Base-by-base conservation (phyloP, 2,888 invertebrate species). In the Celastrina argiolus region DNA sequence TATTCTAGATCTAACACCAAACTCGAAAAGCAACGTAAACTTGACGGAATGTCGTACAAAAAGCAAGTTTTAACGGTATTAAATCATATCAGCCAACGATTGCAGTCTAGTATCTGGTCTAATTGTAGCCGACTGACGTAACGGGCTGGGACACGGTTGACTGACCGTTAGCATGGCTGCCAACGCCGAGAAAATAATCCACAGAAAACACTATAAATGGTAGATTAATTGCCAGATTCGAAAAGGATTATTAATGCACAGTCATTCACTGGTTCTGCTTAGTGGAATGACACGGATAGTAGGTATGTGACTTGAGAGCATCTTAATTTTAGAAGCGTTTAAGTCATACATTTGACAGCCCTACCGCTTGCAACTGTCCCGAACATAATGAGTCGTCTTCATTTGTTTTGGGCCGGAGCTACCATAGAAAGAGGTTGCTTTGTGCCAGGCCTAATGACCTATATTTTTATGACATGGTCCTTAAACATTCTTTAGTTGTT, bases 91-190 rank as follows among this genome's bases (percentile, higher is more conserved):
- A 78, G 39, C 58, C 58, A 12, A 73, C 79, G 77, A 83, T 81
- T 82, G 81, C 80, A 79, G 83, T 83, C 84, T 85, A 78, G 83
- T 82, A 83, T 86, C 83, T 87, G 88, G 84, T 88, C 88, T 90
- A 88, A 89, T 88, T 88, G 88, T 82, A 87, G 87, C 83, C 76
- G 76, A 78, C 83, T 88, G 88, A 88, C 87, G 88, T 88, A 89
- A 88, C 88, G 87, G 87, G 82, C 81, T 76, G 67, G 73, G 76
- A 81, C 81, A 74, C 82, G 83, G 89, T 88, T 89, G 88, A 89
- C 78, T 88, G 89, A 88, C 88, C 88, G 88, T 84, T 78, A 80
- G 83, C 79, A 79, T 82, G 81, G 82, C 6, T 58, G 58, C 31
- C 58, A 31, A n/a, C 31, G 31, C 12, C n/a, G 31, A n/a, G n/a